Base-by-base conservation (phyloP, 2,888 invertebrate genomes). In the Colletes collaris region DNA sequence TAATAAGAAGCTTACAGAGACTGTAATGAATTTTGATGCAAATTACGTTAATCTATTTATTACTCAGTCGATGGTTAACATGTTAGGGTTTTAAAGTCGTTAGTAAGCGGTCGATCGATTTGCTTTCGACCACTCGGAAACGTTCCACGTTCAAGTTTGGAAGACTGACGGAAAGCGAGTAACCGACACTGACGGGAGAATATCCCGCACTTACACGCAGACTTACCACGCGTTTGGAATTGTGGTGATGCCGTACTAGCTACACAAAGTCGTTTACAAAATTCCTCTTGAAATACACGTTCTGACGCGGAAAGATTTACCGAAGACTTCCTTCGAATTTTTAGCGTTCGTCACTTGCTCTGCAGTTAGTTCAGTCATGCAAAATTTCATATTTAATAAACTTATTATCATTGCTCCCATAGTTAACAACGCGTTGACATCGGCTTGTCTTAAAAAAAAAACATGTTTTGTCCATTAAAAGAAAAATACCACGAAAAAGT, bases 191-290 rank as follows among this genome's bases (percentile, higher is more conserved):
- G 40, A 8, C 59, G 16, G 59, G 44, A 8, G 35, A 8, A 8
- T 53, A 58, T 19, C 13, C 11, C 6, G 35, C 35, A 27, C 55
- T 62, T 53, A 52, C 11, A 53, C 52, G 13, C 16, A 64, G 58
- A 69, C 73, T 80, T 72, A 59, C 52, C 56, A 65, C 44, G 65
- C 11, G n/a, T 27, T 37, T 68, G 50, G 50, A 69, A 79, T 70
- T 79, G 69, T 62, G 67, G 68, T 53, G 64, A 71, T 72, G 37
- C 72, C 59, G n/a, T 68, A 44, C 40, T 19, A 62, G 49, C 46
- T 27, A 49, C 55, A 46, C 19, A 40, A 7, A 50, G 46, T 55
- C 16, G 55, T 19, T 46, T 37, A 40, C 5, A 40, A 59, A 69
- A 50, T 55, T 67, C 46, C 19, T 27, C 13, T 56, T 35, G 4